Percentiles rank a stretch among this genome's conserved stretches.
phyloP scores from a whole-genome alignment of 2,113 vertebrate species.

The Stictonetta naevosa region DNA sequence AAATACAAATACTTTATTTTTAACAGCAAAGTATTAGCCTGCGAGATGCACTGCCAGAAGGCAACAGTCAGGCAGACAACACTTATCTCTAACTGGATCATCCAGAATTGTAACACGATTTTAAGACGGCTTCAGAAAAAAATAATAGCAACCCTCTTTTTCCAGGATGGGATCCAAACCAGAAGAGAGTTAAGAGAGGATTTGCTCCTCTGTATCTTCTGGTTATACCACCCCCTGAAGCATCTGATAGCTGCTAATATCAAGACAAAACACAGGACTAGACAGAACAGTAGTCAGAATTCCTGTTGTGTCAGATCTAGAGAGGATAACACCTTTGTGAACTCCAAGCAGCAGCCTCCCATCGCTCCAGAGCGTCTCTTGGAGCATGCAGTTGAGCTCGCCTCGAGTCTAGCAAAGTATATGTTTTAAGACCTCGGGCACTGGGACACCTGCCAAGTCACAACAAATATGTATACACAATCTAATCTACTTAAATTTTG shows the following conservation, averaged over 20 bases:
- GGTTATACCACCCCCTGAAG: not conserved
- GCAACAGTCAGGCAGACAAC: not conserved
- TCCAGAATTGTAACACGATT: not conserved
- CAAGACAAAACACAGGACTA: slow-evolving; percentile 34
- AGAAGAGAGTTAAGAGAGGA: not conserved
- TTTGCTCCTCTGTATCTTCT: not conserved
- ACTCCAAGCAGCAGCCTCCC: slow-evolving; percentile 4
- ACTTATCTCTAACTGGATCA: not conserved
- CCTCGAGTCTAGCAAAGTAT: not conserved
- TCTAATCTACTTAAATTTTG: slow-evolving; percentile 59
- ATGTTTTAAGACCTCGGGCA: slow-evolving; percentile 36
- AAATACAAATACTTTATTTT: not conserved
- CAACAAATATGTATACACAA: slow-evolving; percentile 68
- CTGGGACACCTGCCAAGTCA: slow-evolving; percentile 53
- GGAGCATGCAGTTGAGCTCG: not conserved
- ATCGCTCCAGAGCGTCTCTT: slow-evolving; percentile 31
- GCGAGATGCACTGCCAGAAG: not conserved
- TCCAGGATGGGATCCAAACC: not conserved
- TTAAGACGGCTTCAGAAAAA: not conserved
- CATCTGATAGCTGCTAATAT: not conserved
- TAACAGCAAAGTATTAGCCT: not conserved
- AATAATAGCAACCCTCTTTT: not conserved
- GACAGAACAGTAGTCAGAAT: slow-evolving; percentile 37
- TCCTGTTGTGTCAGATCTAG: not conserved
- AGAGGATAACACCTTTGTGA: not conserved